phyloP scores from a whole-genome alignment of 2,888 invertebrate species.

The Ligdia adustata region DNA sequence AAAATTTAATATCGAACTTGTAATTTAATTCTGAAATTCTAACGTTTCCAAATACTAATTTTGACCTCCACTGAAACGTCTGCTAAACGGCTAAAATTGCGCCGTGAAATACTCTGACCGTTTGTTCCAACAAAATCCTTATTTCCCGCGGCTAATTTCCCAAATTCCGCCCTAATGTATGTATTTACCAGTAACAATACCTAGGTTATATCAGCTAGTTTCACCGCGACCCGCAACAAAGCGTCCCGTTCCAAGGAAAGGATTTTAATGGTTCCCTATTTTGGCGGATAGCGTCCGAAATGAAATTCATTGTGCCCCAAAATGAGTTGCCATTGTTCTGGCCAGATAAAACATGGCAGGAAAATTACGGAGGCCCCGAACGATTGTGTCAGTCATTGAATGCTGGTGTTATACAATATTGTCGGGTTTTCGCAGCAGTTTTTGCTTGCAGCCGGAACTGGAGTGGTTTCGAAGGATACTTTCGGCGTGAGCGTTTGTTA shows the following conservation, averaged over 20 bases:
- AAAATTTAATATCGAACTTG: constrained; percentile 7
- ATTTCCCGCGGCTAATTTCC: constrained; percentile 30
- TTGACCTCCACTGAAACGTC: constrained; percentile 7
- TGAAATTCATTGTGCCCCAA: constrained; percentile 75
- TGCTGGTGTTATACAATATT: constrained; percentile 64
- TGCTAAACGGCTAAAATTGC: constrained; percentile 7
- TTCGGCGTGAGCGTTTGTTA: constrained; percentile 14
- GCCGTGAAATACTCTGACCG: neutral
- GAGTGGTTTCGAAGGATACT: constrained; percentile 18
- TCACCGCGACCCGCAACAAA: constrained; percentile 34
- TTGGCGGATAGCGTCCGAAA: constrained; percentile 68
- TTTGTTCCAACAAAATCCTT: constrained; percentile 24
- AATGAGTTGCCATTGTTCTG: constrained; percentile 76
- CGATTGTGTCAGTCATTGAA: constrained; percentile 67
- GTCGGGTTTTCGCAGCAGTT: constrained; percentile 49
- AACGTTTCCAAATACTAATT: constrained; percentile 6
- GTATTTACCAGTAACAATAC: constrained; percentile 37
- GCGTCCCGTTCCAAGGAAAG: constrained; percentile 43
- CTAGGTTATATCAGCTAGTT: constrained; percentile 37
- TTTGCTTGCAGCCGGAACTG: constrained; percentile 36
- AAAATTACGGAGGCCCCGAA: constrained; percentile 69
- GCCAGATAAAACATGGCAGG: constrained; percentile 74
- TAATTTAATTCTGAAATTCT: constrained; percentile 4
- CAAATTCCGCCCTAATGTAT: constrained; percentile 35
- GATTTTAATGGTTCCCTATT: constrained; percentile 72